These are phyloP conservation scores for Symphodus melops DNA, from an alignment of 2,113 vertebrate species.

Conservation along the genomic window DNA sequence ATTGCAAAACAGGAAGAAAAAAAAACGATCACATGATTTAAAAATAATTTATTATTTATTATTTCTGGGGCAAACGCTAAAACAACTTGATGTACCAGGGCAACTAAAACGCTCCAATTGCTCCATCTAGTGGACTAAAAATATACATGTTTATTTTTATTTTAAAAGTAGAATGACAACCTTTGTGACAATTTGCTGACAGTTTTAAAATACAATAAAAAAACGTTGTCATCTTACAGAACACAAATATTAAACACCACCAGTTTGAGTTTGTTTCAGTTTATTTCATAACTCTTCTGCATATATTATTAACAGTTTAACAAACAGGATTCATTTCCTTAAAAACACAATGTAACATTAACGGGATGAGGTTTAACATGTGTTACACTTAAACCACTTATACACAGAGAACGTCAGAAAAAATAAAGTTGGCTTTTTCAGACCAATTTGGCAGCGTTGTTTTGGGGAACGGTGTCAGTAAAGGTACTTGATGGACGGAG, in stretches of 20 bases:
- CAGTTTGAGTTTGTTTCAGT: conserved; percentile 41
- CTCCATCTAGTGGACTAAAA: not conserved
- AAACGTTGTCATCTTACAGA: no score
- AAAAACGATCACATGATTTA: no score
- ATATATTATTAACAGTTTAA: conserved; percentile 77
- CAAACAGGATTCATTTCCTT: conserved; percentile 70
- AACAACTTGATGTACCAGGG: no score
- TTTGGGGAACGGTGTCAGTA: conserved; percentile 54
- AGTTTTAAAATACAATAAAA: no score
- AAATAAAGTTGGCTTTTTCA: conserved; percentile 73
- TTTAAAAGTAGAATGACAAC: no score
- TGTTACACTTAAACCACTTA: conserved; percentile 77
- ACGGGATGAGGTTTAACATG: conserved; percentile 75
- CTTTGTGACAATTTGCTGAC: not conserved
- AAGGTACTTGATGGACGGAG: conserved; percentile 59
- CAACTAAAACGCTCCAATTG: not conserved
- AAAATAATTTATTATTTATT: no score
- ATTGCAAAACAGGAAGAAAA: no score
- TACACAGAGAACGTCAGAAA: conserved; percentile 66
- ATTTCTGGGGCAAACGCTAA: no score
- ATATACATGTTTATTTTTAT: no score
- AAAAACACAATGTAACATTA: conserved; percentile 79
- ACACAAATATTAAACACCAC: not conserved
- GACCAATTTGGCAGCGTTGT: conserved; percentile 78
- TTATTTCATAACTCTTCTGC: conserved; percentile 74